Percentiles rank a stretch among this genome's conserved stretches.
Conservation (phyloP, 2,888 invertebrate species). For the Chirona hameri region DNA sequence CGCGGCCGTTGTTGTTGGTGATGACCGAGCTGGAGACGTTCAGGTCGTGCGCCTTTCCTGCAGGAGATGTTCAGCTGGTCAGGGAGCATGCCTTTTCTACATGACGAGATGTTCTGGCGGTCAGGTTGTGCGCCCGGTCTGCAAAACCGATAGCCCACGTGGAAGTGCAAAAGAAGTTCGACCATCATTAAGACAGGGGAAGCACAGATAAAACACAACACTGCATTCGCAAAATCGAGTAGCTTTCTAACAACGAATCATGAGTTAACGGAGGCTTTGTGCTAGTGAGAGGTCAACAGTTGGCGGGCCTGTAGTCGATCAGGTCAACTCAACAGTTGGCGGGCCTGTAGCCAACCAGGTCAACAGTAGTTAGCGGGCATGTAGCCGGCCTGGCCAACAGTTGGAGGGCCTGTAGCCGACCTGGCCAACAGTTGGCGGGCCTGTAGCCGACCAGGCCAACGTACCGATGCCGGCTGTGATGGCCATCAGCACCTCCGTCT, state of each 20-base stretch:
- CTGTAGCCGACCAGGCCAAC: background rate
- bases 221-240: no score
- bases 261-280: no score
- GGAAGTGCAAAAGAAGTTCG: no score
- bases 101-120: no score
- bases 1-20: conserved; percentile 86
- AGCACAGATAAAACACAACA: no score
- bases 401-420: background rate
- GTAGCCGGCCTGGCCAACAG: background rate
- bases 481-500: background rate
- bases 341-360: background rate
- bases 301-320: background rate
- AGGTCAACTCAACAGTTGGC: background rate
- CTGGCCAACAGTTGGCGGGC: background rate
- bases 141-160: no score
- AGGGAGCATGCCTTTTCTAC: no score
- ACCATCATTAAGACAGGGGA: no score
- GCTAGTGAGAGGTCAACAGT: no score
- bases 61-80: background rate
- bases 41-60: conserved; percentile 47
- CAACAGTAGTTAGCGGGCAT: background rate
- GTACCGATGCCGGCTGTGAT: background rate
- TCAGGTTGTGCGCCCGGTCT: no score
- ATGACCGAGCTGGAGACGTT: conserved; percentile 80
- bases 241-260: no score